Conservation (phyloP, 2,797 vertebrate species). For the Cryptoblepharus egeriae region DNA sequence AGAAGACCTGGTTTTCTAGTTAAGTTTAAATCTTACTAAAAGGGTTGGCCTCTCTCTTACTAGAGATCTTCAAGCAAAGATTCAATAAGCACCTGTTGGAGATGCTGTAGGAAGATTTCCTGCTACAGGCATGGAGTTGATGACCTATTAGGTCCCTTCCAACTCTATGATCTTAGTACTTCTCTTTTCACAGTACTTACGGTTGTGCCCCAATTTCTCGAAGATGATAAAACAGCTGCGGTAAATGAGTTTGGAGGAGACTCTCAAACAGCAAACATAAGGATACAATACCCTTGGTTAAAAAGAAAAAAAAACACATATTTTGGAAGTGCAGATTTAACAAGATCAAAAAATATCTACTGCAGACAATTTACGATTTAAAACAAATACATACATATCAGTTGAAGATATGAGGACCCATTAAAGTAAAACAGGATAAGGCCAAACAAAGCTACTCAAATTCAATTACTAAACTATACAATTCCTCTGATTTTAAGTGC, state of each 20-base stretch:
- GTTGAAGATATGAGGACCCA: not conserved
- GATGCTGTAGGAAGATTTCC: no score
- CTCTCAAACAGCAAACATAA: slow-evolving; percentile 96
- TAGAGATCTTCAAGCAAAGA: no score
- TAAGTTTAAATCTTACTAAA: no score
- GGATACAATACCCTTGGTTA: slow-evolving; percentile 91
- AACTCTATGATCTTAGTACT: not conserved
- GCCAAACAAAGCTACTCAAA: not conserved
- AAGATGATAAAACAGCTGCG: slow-evolving; percentile 97
- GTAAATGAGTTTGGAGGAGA: slow-evolving; percentile 93
- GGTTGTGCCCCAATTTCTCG: slow-evolving; percentile 95
- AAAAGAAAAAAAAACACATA: slow-evolving; percentile 47
- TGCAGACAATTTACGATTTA: not conserved
- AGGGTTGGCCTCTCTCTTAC: no score
- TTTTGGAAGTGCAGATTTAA: slow-evolving; percentile 22
- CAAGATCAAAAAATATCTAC: not conserved
- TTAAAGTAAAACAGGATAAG: not conserved
- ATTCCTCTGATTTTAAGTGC: not conserved
- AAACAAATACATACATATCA: not conserved
- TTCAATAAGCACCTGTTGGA: no score
- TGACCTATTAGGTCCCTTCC: no score
- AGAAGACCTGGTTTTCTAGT: slow-evolving; percentile 4
- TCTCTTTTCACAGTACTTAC: slow-evolving; percentile 80
- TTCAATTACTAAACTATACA: not conserved
- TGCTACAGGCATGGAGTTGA: no score